Base-by-base conservation (phyloP, 2,888 invertebrate genomes). In the Microdon myrmicae region DNA sequence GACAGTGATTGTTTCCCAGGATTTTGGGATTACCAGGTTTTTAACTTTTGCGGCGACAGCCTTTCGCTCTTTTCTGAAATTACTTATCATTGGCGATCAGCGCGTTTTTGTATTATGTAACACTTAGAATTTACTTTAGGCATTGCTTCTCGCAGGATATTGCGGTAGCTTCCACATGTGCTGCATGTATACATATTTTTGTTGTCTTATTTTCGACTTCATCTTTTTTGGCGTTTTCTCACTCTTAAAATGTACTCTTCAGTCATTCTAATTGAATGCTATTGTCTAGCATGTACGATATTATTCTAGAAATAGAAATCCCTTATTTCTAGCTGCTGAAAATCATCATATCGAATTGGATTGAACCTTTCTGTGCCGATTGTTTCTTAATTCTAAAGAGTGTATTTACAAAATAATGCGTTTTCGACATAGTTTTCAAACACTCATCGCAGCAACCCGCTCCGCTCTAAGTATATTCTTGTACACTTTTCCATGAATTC, bases 281-380 rank as follows among this genome's bases (percentile, higher is more conserved):
- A n/a, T n/a, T n/a, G n/a, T n/a, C n/a, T n/a, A n/a, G n/a, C 34
- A 35, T 49, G 61, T 53, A 61, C 38, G 44, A 49, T 35, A 37
- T 32, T 51, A 17, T 43, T 56, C 64, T 64, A 43, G 58, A 64
- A 64, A 64, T 64, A 64, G 64, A 64, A 53, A 47, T 58, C 53
- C 47, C 53, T 47, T 64, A 51, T 53, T 56, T 51, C 53, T 51
- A 37, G 51, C 31, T 56, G 23, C 45, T 17, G 35, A 56, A 51
- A 5, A 6, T 22, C 8, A 22, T 22, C 8, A 8, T 22, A 8
- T 22, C 8, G 8, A 22, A 8, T 8, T 22, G 22, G 22, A 5
- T 22, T 22, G 5, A 22, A 5, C 5, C 22, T 22, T 22, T 22
- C 22, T 5, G 22, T 22, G 22, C 22, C 8, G 6, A 8, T 22